Conservation (phyloP, 64 coral and sea anemone genomes). For the Pocillopora verrucosa region DNA sequence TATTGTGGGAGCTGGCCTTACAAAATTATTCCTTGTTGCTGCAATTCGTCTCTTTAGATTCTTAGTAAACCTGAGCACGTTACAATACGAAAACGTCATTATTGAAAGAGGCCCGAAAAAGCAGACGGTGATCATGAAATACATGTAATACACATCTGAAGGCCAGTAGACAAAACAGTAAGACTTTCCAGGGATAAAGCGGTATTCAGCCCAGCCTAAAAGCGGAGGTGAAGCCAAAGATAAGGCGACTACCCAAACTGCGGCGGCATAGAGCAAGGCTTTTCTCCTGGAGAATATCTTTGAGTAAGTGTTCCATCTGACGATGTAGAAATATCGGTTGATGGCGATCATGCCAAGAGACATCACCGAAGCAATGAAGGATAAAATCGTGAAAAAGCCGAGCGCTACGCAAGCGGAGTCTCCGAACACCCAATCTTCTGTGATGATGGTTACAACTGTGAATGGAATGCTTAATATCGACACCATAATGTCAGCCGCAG, state of each 20-base stretch:
- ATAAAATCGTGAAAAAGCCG: conserved; percentile 22
- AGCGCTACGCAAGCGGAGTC: neutral
- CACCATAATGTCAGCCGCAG: conserved; percentile 66
- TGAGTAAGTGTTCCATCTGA: conserved; percentile 43
- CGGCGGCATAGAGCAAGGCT: neutral
- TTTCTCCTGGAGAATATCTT: neutral
- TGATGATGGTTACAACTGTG: conserved; percentile 37
- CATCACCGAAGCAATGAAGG: conserved; percentile 14
- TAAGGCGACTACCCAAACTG: conserved; percentile 7
- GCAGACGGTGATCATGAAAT: conserved; percentile 66
- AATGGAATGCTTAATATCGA: conserved; percentile 60
- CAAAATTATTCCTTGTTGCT: neutral
- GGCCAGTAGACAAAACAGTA: conserved; percentile 80
- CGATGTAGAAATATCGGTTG: conserved; percentile 38
- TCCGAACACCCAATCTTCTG: neutral
- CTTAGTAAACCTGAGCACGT: conserved; percentile 56
- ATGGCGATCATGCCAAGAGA: conserved; percentile 21
- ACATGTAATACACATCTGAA: conserved; percentile 63
- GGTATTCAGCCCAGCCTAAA: conserved; percentile 29
- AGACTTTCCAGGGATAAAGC: conserved; percentile 44
- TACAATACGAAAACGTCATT: conserved; percentile 59
- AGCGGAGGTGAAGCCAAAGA: conserved; percentile 25
- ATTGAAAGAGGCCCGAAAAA: conserved; percentile 49
- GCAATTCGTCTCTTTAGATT: neutral
- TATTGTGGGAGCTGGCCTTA: neutral